Evolutionary conservation across 2,888 invertebrate genomes (phyloP).

Genomic region (Ptycholaimellus sp.): DNA sequence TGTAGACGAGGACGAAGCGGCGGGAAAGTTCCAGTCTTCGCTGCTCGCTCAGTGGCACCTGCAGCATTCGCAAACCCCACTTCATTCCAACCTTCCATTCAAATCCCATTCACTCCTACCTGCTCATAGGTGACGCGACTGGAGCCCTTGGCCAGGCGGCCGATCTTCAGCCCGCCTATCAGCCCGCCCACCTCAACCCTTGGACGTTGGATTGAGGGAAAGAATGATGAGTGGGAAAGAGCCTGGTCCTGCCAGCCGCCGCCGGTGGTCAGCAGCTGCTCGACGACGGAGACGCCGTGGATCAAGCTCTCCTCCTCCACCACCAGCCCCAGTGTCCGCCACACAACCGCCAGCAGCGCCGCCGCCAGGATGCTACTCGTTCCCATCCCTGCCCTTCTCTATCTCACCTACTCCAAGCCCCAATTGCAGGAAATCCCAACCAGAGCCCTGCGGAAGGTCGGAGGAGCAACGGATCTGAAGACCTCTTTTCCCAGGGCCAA

Average conservation of each 20-base stretch:
- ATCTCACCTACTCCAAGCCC: too few relatives aligned
- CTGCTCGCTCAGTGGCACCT: constrained; percentile 17
- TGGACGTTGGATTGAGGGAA: background rate
- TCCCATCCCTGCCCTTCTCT: constrained; percentile 34
- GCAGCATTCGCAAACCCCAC: constrained; percentile 17
- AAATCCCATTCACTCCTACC: background rate
- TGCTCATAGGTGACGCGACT: constrained; percentile 16
- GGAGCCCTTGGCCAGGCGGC: constrained; percentile 20
- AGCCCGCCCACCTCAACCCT: constrained; percentile 29
- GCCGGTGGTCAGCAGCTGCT: constrained; percentile 35
- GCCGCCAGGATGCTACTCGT: constrained; percentile 36
- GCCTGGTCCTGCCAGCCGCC: constrained; percentile 38
- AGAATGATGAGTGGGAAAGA: background rate
- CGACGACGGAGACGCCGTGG: constrained; percentile 31
- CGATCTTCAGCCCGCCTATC: constrained; percentile 29
- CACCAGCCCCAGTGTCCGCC: constrained; percentile 26
- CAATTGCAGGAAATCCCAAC: too few relatives aligned
- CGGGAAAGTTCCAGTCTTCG: constrained; percentile 25
- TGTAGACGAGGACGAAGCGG: constrained; percentile 32
- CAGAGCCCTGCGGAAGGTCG: constrained; percentile 32
- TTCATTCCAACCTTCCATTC: too few relatives aligned
- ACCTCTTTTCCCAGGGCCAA: constrained; percentile 22
- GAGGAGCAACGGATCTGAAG: constrained; percentile 32
- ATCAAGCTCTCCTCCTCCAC: constrained; percentile 26
- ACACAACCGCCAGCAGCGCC: constrained; percentile 30